Evolutionary conservation across 2,113 vertebrate genomes (phyloP).

Genomic region (Tachycineta bicolor): DNA sequence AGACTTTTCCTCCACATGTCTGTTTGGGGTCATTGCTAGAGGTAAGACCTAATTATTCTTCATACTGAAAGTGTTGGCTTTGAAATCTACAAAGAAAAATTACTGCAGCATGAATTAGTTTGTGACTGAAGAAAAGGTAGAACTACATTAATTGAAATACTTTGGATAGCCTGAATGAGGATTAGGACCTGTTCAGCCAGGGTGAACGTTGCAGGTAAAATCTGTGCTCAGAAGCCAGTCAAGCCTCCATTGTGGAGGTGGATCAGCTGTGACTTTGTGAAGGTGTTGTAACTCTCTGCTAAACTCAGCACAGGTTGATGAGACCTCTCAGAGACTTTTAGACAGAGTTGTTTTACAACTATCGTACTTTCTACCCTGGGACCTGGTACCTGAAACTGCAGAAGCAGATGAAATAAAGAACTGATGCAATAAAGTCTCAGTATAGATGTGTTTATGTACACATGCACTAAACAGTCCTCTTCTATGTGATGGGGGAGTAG

Average conservation of each 20-base stretch:
- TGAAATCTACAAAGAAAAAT: not conserved
- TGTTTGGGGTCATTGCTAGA: not conserved
- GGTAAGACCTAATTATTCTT: not conserved
- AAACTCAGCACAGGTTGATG: not conserved
- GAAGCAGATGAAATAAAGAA: not conserved
- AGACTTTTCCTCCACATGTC: not conserved
- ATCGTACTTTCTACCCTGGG: not conserved
- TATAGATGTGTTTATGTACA: not conserved
- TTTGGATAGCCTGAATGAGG: not conserved
- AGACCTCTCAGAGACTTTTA: not conserved
- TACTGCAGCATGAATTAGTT: not conserved
- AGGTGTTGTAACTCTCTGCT: not conserved
- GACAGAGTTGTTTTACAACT: not conserved
- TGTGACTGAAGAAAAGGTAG: not conserved
- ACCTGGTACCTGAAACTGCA: not conserved
- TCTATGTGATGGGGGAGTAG: not conserved
- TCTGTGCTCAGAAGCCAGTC: not conserved
- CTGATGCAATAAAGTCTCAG: not conserved
- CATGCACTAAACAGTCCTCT: not conserved
- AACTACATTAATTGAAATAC: not conserved
- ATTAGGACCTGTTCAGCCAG: not conserved
- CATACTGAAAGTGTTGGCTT: not conserved
- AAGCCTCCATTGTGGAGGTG: not conserved
- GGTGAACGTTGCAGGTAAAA: not conserved
- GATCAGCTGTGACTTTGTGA: not conserved